phyloP scores from a whole-genome alignment of 2,888 invertebrate genomes.

The Epiperipatus broadwayi region DNA sequence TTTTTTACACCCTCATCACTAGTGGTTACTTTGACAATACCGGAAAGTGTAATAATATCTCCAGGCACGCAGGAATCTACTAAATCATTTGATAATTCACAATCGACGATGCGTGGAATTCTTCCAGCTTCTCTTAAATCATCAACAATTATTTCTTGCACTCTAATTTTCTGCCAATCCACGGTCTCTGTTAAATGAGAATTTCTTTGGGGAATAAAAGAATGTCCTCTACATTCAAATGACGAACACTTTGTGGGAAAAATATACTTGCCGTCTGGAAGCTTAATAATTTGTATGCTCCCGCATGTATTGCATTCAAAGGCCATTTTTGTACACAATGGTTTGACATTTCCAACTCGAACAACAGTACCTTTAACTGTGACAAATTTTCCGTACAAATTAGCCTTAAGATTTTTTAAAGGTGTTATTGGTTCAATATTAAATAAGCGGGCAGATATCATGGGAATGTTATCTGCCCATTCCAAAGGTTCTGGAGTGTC shows the following conservation, averaged over 20 bases:
- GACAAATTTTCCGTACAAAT: slow-evolving; percentile 52
- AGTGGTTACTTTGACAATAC: slow-evolving; percentile 50
- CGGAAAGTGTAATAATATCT: slow-evolving; percentile 65
- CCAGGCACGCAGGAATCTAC: slow-evolving; percentile 68
- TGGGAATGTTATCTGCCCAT: slow-evolving; percentile 23
- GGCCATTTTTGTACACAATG: slow-evolving; percentile 52
- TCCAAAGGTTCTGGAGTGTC: slow-evolving; percentile 9
- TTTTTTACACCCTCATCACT: slow-evolving; percentile 14
- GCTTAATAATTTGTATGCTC: slow-evolving; percentile 37
- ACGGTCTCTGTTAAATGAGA: slow-evolving; percentile 46
- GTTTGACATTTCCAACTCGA: slow-evolving; percentile 51
- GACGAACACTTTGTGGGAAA: slow-evolving; percentile 37
- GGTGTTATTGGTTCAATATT: slow-evolving; percentile 46
- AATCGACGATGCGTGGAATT: slow-evolving; percentile 58
- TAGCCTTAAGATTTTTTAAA: slow-evolving; percentile 47
- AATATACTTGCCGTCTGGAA: slow-evolving; percentile 38
- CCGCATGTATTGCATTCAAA: slow-evolving; percentile 53
- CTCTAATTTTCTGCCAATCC: slow-evolving; percentile 56
- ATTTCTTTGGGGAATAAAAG: slow-evolving; percentile 26
- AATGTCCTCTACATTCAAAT: slow-evolving; percentile 25
- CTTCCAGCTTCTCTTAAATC: slow-evolving; percentile 43
- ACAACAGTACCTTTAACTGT: slow-evolving; percentile 67
- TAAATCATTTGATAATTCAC: slow-evolving; percentile 61
- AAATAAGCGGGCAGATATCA: slow-evolving; percentile 38
- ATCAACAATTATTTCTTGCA: slow-evolving; percentile 55